Conservation (phyloP, 1,140 invertebrate species). For the Coenobita brevimanus region DNA sequence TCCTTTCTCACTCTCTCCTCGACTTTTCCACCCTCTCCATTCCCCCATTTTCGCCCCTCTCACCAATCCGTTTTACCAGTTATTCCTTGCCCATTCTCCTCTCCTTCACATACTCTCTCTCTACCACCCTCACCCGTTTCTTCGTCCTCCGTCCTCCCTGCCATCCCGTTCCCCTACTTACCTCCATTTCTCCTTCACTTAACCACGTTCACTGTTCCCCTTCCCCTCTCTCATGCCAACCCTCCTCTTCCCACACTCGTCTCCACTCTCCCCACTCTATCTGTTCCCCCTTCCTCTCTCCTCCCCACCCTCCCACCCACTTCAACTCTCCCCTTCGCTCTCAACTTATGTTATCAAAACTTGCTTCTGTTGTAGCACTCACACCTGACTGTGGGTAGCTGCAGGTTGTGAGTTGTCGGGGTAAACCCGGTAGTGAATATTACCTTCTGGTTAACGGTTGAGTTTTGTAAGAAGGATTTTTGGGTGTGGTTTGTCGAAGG, state of each 20-base stretch:
- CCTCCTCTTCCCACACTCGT: background rate
- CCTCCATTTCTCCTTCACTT: background rate
- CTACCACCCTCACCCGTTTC: background rate
- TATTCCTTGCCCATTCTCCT: background rate
- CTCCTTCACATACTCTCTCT: constrained; percentile 15
- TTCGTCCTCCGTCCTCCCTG: background rate
- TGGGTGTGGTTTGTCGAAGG: too few species aligned
- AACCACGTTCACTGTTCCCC: background rate
- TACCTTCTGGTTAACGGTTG: too few species aligned
- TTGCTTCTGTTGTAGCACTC: too few species aligned
- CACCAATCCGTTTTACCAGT: background rate
- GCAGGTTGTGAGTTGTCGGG: too few species aligned
- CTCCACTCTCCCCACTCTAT: background rate
- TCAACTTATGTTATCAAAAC: too few species aligned
- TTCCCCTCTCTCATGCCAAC: background rate
- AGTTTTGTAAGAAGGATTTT: too few species aligned
- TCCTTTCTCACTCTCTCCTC: background rate
- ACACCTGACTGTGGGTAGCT: too few species aligned
- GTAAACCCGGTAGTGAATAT: too few species aligned
- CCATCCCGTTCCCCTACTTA: background rate
- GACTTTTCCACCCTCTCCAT: background rate
- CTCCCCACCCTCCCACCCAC: background rate
- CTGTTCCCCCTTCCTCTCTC: background rate
- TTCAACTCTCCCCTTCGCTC: too few species aligned
- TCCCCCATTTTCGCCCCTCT: too few species aligned